These are phyloP conservation scores for Meliscaeva auricollis DNA, from an alignment of 2,888 invertebrate species.

Conservation along the genomic window DNA sequence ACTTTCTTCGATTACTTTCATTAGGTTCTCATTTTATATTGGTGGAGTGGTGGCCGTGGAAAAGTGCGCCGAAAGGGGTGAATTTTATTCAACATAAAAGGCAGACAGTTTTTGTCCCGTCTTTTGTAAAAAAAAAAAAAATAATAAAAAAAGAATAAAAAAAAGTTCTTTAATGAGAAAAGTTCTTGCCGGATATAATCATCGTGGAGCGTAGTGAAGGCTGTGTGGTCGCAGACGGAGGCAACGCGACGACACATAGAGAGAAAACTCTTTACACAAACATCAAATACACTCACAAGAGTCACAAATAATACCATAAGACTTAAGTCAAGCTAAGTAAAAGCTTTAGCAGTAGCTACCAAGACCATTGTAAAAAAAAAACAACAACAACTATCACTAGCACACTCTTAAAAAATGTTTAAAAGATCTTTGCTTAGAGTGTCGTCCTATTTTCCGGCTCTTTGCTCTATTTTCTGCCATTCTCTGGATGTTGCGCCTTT, in stretches of 20 bases:
- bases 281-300: slow-evolving; percentile 26
- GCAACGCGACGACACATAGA: slow-evolving; percentile 29
- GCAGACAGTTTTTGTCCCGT: slow-evolving; percentile 49
- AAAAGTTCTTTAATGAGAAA: slow-evolving; percentile 73
- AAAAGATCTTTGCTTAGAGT: slow-evolving; percentile 49
- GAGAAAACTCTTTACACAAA: slow-evolving; percentile 12
- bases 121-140: slow-evolving; percentile 41
- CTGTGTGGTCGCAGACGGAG: slow-evolving; percentile 45
- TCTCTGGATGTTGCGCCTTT: slow-evolving; percentile 16
- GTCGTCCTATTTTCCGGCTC: slow-evolving; percentile 42
- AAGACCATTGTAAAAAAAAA: no score
- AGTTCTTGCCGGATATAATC: slow-evolving; percentile 74
- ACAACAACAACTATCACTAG: slow-evolving; percentile 45
- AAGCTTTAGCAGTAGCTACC: neutral
- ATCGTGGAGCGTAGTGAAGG: slow-evolving; percentile 45
- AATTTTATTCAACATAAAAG: slow-evolving; percentile 58
- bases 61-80: slow-evolving; percentile 47
- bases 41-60: slow-evolving; percentile 24
- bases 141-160: slow-evolving; percentile 28
- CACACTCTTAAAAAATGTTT: slow-evolving; percentile 4
- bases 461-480: slow-evolving; percentile 40
- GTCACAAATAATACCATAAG: slow-evolving; percentile 22
- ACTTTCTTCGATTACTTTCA: slow-evolving; percentile 62
- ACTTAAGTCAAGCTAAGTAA: slow-evolving; percentile 10
- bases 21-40: slow-evolving; percentile 30